phyloP scores from a whole-genome alignment of 1,140 invertebrate genomes.

The Bombyx mandarina region DNA sequence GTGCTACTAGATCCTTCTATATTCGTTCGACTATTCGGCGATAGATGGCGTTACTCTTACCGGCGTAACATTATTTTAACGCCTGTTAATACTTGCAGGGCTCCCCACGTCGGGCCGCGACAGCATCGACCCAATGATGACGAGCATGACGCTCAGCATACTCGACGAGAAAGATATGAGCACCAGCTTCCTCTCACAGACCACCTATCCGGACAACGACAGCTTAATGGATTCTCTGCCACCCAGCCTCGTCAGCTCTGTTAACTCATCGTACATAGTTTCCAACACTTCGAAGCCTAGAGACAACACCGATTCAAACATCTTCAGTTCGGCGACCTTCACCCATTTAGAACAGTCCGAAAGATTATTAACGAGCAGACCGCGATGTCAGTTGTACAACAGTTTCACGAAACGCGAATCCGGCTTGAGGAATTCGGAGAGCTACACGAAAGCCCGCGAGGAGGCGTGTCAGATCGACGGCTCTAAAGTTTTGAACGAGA shows the following conservation, averaged over 20 bases:
- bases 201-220: slow-evolving; percentile 62
- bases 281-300: slow-evolving; percentile 44
- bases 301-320: slow-evolving; percentile 53
- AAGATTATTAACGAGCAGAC: slow-evolving; percentile 44
- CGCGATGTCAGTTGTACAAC: slow-evolving; percentile 45
- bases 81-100: slow-evolving; percentile 20
- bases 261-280: slow-evolving; percentile 60
- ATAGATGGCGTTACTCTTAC: no score
- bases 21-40: no score
- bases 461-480: slow-evolving; percentile 57
- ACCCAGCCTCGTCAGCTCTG: slow-evolving; percentile 56
- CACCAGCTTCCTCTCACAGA: slow-evolving; percentile 67
- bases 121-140: slow-evolving; percentile 61
- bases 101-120: slow-evolving; percentile 42
- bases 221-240: slow-evolving; percentile 63
- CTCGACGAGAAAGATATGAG: slow-evolving; percentile 70
- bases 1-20: no score
- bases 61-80: no score
- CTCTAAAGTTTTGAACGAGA: slow-evolving; percentile 51
- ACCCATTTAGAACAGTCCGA: slow-evolving; percentile 59
- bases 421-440: slow-evolving; percentile 38
- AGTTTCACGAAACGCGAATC: slow-evolving; percentile 52
- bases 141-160: slow-evolving; percentile 66
- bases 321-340: slow-evolving; percentile 67
- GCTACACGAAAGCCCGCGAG: slow-evolving; percentile 55